phyloP scores from a whole-genome alignment of 2,888 invertebrate genomes.

The Cataglyphis albicans region DNA sequence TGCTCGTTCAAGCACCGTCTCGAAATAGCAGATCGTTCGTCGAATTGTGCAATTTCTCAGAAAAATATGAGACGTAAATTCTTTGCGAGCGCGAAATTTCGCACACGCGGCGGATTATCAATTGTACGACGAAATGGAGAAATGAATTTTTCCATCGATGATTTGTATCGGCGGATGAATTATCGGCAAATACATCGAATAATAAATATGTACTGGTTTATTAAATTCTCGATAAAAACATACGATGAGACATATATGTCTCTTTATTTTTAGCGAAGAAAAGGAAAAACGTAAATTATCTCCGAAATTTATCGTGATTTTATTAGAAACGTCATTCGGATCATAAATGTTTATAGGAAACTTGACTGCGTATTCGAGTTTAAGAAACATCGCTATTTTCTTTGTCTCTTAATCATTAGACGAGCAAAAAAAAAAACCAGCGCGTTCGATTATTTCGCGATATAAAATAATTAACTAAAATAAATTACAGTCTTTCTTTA shows the following conservation, averaged over 20 bases:
- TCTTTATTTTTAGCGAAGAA: background rate
- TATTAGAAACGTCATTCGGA: background rate
- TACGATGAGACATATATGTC: background rate
- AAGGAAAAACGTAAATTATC: background rate
- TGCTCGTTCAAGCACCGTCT: slow-evolving; percentile 27
- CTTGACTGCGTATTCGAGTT: background rate
- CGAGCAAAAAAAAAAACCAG: background rate
- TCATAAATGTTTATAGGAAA: background rate
- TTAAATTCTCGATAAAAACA: background rate
- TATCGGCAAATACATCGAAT: background rate
- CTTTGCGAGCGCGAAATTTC: background rate
- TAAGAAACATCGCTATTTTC: background rate
- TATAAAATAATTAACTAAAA: slow-evolving; percentile 19
- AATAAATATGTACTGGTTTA: background rate
- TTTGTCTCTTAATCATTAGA: slow-evolving; percentile 3
- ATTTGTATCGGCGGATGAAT: background rate
- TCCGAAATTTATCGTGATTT: background rate
- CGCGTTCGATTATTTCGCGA: background rate
- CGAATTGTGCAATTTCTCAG: slow-evolving; percentile 21
- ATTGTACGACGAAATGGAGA: background rate
- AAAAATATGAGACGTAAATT: background rate
- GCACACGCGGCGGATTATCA: background rate
- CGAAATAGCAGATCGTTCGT: background rate
- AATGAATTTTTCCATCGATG: background rate
- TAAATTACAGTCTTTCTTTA: slow-evolving; percentile 14